A percentile compares a stretch with the other conserved stretches of the same genome.
These are phyloP conservation scores for Nymphalis urticae DNA, from an alignment of 2,888 invertebrate species.

Conservation along the genomic window DNA sequence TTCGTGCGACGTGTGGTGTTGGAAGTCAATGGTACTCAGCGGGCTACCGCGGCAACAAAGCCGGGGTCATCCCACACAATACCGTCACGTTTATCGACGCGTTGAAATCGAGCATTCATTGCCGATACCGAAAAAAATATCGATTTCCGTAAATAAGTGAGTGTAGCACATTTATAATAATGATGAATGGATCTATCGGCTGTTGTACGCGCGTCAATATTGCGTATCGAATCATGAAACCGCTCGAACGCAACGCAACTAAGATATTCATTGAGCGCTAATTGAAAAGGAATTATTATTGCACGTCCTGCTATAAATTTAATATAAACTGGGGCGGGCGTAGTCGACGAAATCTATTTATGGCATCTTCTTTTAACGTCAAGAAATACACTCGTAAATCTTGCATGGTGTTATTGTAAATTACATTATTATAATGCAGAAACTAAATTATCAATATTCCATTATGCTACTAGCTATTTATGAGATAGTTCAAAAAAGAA, in stretches of 20 bases:
- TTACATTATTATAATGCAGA: constrained; percentile 12
- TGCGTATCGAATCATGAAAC: constrained; percentile 74
- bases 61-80: constrained; percentile 75
- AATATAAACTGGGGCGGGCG: constrained; percentile 72
- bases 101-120: constrained; percentile 74
- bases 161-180: constrained; percentile 81
- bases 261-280: constrained; percentile 69
- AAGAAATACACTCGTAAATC: constrained; percentile 59
- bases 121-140: constrained; percentile 80
- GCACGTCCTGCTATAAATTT: constrained; percentile 70
- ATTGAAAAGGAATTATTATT: constrained; percentile 76
- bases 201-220: constrained; percentile 70
- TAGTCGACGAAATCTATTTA: constrained; percentile 43
- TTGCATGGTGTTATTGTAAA: constrained; percentile 38
- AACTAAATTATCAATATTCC: neutral
- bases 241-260: constrained; percentile 61
- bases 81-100: constrained; percentile 76
- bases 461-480: neutral
- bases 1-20: constrained; percentile 47
- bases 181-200: constrained; percentile 78
- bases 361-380: constrained; percentile 35
- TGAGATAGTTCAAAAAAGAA: too few relatives aligned
- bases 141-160: constrained; percentile 82
- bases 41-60: constrained; percentile 60
- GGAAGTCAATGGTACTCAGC: constrained; percentile 62